Percentiles rank a stretch among this genome's conserved stretches.
These are phyloP conservation scores for Drepana arcuata DNA, from an alignment of 1,140 invertebrate species.

Conservation along the genomic window DNA sequence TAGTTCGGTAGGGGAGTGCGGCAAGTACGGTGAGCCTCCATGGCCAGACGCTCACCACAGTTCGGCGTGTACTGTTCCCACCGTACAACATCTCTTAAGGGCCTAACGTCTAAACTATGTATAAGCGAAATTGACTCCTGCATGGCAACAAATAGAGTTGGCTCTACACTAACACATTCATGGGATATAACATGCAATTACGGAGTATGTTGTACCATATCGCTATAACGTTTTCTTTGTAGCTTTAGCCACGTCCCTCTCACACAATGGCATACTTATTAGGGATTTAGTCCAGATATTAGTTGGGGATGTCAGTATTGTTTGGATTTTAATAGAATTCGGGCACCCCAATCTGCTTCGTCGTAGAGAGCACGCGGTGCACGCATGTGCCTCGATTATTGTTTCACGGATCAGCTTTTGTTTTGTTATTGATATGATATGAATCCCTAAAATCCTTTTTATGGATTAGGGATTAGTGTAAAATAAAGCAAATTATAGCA, in stretches of 20 bases:
- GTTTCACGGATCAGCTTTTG: too few species aligned
- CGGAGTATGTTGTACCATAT: constrained; percentile 35
- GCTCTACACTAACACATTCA: too few species aligned
- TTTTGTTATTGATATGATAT: too few species aligned
- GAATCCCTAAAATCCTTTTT: too few species aligned
- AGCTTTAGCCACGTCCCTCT: constrained; percentile 62
- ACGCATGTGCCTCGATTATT: too few species aligned
- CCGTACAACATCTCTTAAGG: constrained; percentile 15
- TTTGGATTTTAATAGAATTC: constrained; percentile 69
- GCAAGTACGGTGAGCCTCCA: constrained; percentile 67
- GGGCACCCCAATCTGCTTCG: constrained; percentile 42
- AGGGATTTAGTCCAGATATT: constrained; percentile 71
- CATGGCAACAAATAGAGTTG: too few species aligned
- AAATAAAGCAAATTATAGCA: too few species aligned
- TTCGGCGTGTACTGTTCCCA: constrained; percentile 45
- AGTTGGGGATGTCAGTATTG: constrained; percentile 65
- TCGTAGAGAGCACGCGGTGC: constrained; percentile 31
- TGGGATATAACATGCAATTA: too few species aligned
- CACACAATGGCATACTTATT: constrained; percentile 71
- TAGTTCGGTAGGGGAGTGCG: constrained; percentile 66
- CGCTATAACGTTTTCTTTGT: constrained; percentile 69
- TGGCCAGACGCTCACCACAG: constrained; percentile 67
- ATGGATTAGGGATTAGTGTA: too few species aligned
- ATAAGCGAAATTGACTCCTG: too few species aligned
- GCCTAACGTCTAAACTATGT: too few species aligned